phyloP scores from a whole-genome alignment of 2,888 invertebrate genomes.

The Oscheius myriophilus region DNA sequence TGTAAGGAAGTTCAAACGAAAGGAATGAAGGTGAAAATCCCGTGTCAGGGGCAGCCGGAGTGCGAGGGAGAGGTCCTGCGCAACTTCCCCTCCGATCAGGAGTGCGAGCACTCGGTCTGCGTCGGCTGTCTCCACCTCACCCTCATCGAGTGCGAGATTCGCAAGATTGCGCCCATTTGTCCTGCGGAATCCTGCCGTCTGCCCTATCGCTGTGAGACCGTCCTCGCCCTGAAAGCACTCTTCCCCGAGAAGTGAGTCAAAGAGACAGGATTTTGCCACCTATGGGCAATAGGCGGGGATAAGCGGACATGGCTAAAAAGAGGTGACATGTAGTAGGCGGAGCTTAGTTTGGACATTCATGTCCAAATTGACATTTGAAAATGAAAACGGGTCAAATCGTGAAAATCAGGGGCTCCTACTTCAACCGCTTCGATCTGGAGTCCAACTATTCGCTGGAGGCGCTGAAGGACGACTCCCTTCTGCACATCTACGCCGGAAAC shows the following conservation, averaged over 20 bases:
- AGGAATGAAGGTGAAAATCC: constrained; percentile 22
- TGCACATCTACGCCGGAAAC: constrained; percentile 32
- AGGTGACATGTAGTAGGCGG: no score
- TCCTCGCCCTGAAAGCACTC: constrained; percentile 50
- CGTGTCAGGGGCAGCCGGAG: constrained; percentile 36
- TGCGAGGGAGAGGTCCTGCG: constrained; percentile 58
- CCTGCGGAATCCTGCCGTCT: constrained; percentile 53
- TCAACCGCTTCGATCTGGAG: constrained; percentile 54
- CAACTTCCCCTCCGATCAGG: constrained; percentile 60
- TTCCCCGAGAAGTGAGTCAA: constrained; percentile 45
- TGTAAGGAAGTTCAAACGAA: background rate
- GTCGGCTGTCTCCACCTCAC: constrained; percentile 46
- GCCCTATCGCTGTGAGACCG: constrained; percentile 58
- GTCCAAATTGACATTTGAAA: no score
- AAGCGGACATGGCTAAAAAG: no score
- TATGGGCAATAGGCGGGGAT: no score
- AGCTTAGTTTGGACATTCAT: no score
- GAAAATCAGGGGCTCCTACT: constrained; percentile 42
- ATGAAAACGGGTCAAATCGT: no score
- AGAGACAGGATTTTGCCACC: background rate
- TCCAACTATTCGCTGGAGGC: constrained; percentile 54
- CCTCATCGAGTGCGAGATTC: constrained; percentile 50
- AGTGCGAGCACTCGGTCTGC: constrained; percentile 63
- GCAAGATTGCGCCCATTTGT: constrained; percentile 50
- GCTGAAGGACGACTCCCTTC: constrained; percentile 50